These are phyloP conservation scores for Scaptomyza tumidula DNA, from an alignment of 2,888 invertebrate genomes.

Conservation along the genomic window DNA sequence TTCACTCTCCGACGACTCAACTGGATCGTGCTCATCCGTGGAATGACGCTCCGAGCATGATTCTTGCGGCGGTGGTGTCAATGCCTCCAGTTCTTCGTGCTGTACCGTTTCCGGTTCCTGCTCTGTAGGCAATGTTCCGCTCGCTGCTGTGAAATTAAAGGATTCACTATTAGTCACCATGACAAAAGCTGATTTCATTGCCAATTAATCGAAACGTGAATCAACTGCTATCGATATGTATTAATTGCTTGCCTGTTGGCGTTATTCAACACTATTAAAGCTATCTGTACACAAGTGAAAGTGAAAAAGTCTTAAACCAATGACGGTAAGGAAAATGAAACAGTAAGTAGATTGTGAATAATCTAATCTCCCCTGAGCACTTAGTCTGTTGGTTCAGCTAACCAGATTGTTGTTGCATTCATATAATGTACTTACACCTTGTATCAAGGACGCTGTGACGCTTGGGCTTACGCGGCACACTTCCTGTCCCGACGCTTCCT, in stretches of 20 bases:
- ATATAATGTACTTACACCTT: constrained; percentile 48
- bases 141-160: not conserved
- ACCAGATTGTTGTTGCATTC: not conserved
- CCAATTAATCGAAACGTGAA: not conserved
- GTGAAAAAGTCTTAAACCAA: not conserved
- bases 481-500: not conserved
- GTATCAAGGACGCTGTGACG: constrained; percentile 69
- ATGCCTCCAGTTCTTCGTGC: constrained; percentile 12
- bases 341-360: not conserved
- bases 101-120: constrained; percentile 2
- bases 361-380: not conserved
- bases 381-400: not conserved
- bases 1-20: constrained; percentile 90
- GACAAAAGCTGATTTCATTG: not conserved
- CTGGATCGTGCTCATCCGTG: constrained; percentile 84
- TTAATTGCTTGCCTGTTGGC: not conserved
- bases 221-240: not conserved
- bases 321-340: not conserved
- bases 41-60: constrained; percentile 63
- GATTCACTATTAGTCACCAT: not conserved
- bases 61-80: constrained; percentile 21
- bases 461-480: constrained; percentile 75
- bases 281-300: not conserved
- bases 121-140: not conserved
- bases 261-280: not conserved